phyloP scores from a whole-genome alignment of 2,797 vertebrate genomes.

The Paguma larvata region DNA sequence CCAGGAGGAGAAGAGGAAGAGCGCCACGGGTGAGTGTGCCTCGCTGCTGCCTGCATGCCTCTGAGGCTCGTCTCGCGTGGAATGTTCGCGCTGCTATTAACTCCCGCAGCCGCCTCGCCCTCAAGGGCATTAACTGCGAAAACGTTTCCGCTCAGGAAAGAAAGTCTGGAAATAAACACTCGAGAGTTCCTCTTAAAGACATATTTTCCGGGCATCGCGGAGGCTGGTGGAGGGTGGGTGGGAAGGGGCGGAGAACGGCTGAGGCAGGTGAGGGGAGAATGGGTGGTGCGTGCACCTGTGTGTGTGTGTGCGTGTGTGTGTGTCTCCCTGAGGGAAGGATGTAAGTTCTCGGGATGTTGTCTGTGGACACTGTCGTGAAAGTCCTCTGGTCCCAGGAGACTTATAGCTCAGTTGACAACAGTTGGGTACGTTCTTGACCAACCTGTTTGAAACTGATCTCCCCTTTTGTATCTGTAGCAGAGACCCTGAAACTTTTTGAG shows the following conservation, averaged over 20 bases:
- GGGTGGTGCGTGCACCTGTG: neutral
- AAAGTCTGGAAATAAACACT: conserved; percentile 81
- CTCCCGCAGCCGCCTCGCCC: neutral
- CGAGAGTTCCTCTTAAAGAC: neutral
- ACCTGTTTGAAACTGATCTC: conserved; percentile 28
- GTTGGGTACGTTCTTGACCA: neutral
- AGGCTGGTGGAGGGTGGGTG: too few relatives aligned
- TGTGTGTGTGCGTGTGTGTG: neutral
- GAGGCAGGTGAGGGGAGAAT: neutral
- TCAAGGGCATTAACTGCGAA: conserved; percentile 34
- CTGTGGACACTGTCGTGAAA: neutral
- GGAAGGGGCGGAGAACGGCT: accelerated
- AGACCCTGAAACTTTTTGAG: neutral
- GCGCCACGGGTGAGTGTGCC: conserved; percentile 93
- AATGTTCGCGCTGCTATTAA: conserved; percentile 36
- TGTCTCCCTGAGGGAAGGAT: neutral
- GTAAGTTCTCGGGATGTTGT: neutral
- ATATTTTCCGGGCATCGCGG: neutral
- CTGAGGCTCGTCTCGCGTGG: neutral
- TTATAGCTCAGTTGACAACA: neutral
- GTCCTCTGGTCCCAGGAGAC: neutral
- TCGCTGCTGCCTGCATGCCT: conserved; percentile 52
- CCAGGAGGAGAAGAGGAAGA: conserved; percentile 93
- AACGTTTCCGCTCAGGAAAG: conserved; percentile 65
- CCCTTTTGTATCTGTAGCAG: neutral